Evolutionary conservation across 2,888 invertebrate genomes (phyloP), one percentile per base, ranked within the genome.

Genomic region (Cephus sareptanus): DNA sequence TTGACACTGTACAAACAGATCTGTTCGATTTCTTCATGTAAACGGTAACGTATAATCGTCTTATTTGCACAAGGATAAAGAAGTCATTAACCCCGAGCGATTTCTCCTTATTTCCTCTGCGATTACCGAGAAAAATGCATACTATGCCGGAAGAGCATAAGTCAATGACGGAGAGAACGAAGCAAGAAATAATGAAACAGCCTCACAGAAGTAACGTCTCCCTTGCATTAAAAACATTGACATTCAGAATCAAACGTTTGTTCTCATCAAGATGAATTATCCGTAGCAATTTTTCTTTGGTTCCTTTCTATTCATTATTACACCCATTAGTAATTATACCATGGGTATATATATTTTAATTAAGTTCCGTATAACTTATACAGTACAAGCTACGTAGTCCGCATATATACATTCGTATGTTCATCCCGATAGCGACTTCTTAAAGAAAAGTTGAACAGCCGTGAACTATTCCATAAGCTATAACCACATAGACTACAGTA

Each of bases 381-480:
- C 79, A 76, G 79, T 77, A 75, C 15, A 56, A 56, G 23, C 9
- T 23, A 56, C 23, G 40, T 56, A 56, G 6, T 56, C 4, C 6
- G 23, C 23, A 56, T 23, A 15, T 56, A 23, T 56, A 23, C 6
- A 56, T 56, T 56, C 79, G 80, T 77, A 80, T 81, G 81, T 80
- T 79, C 80, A 81, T 80, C 78, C 80, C 77, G 79, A 79, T 79
- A 78, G 78, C 79, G 76, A 77, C 77, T 77, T 80, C 77, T 80
- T 77, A 73, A 76, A 80, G 80, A 80, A 79, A 81, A 81, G 81
- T 79, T 81, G 81, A 81, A 81, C 81, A 81, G 81, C 81, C 80
- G 80, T 80, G 80, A 81, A 81, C 81, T 79, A 80, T 81, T 77
- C 81, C 80, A 80, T 79, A 69, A 30, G 33, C 3, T 71, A 34